phyloP scores from a whole-genome alignment of 1,140 invertebrate genomes.

The Paramacrobiotus metropolitanus region DNA sequence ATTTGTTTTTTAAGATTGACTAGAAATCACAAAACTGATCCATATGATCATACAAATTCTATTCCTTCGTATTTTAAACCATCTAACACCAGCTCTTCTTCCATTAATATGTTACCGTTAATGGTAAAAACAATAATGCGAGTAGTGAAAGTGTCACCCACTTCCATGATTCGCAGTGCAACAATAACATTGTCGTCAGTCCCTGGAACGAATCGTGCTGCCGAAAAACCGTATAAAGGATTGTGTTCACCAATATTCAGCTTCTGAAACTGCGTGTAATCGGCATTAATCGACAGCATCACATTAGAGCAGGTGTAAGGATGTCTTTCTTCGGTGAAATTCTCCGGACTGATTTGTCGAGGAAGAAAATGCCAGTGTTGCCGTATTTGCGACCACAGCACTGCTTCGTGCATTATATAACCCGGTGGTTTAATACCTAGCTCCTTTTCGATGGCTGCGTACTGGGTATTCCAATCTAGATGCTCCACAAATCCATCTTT shows the following conservation, averaged over 20 bases:
- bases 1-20: too few relatives aligned
- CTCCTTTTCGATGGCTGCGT: slow-evolving; percentile 33
- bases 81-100: background rate
- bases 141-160: background rate
- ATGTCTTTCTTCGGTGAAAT: slow-evolving; percentile 70
- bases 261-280: slow-evolving; percentile 41
- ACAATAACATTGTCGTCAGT: background rate
- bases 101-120: background rate
- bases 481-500: slow-evolving; percentile 53
- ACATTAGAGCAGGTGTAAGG: slow-evolving; percentile 74
- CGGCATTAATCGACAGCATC: slow-evolving; percentile 52
- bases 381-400: slow-evolving; percentile 56
- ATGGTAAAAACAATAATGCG: background rate
- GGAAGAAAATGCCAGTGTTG: slow-evolving; percentile 84
- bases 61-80: background rate
- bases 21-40: too few relatives aligned
- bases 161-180: background rate
- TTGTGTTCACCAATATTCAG: background rate
- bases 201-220: background rate
- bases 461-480: slow-evolving; percentile 44
- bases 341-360: slow-evolving; percentile 52
- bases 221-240: background rate
- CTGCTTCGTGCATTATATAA: slow-evolving; percentile 91
- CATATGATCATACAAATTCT: background rate
- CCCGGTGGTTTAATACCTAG: slow-evolving; percentile 40